Evolutionary conservation across 2,797 vertebrate species (phyloP).

Genomic region (Tamandua tetradactyla): DNA sequence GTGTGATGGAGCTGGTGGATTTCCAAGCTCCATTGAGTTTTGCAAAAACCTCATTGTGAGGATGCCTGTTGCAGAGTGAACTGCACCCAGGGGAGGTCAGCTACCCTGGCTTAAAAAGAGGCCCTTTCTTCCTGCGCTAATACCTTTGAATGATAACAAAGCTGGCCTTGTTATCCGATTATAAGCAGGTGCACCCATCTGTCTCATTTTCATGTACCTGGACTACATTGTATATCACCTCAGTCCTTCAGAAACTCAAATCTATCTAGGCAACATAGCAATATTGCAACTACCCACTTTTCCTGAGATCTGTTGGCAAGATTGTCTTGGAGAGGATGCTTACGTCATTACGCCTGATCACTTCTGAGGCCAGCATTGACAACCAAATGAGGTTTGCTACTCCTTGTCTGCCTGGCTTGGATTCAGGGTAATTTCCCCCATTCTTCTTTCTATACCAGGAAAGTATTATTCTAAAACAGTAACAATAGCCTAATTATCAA

Average conservation of each 20-base stretch:
- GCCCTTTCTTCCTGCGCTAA: not conserved
- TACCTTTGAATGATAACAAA: constrained; percentile 7
- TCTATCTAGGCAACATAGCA: not conserved
- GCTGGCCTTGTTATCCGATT: constrained; percentile 25
- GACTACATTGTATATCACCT: not conserved
- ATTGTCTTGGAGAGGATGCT: not conserved
- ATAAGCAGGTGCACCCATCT: not conserved
- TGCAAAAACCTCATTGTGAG: not conserved
- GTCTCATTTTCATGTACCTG: not conserved
- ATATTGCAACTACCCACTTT: not conserved
- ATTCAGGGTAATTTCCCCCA: constrained; percentile 20
- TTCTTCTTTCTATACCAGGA: not conserved
- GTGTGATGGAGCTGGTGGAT: constrained; percentile 39
- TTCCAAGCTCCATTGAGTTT: constrained; percentile 54
- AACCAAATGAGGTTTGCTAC: constrained; percentile 39
- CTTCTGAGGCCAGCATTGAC: constrained; percentile 17
- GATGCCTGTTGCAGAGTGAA: not conserved
- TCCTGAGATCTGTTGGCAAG: not conserved
- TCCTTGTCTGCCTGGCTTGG: constrained; percentile 16
- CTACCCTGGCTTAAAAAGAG: not conserved
- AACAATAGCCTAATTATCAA: constrained; percentile 17
- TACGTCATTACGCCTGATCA: not conserved
- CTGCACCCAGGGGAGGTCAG: not conserved
- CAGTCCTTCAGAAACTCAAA: constrained; percentile 11
- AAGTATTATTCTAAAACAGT: not conserved